Percentiles rank a stretch among this genome's conserved stretches.
Conservation (phyloP, 2,888 invertebrate genomes). For the Glaucopsyche alexis region DNA sequence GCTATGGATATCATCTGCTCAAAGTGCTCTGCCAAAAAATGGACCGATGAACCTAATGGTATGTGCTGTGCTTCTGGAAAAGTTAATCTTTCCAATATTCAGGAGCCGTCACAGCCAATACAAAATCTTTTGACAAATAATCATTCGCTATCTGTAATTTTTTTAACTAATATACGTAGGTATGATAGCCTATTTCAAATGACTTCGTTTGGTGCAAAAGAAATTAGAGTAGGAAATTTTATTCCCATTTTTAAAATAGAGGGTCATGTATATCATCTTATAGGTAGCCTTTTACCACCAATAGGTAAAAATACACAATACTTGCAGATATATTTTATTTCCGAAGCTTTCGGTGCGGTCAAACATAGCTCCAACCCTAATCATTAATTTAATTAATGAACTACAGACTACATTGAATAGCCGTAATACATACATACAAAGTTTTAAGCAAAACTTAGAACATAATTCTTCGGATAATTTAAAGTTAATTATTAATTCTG, state of each 20-base stretch:
- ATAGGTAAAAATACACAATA: not conserved
- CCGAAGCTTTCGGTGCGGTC: constrained; percentile 40
- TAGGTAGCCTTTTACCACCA: not conserved
- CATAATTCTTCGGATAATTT: constrained; percentile 34
- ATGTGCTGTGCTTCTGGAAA: constrained; percentile 12
- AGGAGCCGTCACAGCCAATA: constrained; percentile 7
- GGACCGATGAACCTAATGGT: not conserved
- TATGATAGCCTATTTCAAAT: constrained; percentile 42
- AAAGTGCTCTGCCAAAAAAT: not conserved
- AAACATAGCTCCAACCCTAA: constrained; percentile 38
- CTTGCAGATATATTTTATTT: constrained; percentile 34
- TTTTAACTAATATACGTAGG: constrained; percentile 34
- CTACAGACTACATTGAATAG: constrained; percentile 34
- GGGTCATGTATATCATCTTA: too few relatives aligned
- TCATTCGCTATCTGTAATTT: constrained; percentile 33
- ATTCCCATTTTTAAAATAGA: constrained; percentile 46
- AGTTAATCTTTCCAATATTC: not conserved
- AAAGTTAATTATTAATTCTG: not conserved
- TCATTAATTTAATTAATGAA: constrained; percentile 39
- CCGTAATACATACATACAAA: constrained; percentile 38
- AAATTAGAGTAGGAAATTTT: constrained; percentile 21
- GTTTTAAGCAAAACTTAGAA: constrained; percentile 42
- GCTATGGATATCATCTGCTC: not conserved
- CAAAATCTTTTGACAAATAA: not conserved
- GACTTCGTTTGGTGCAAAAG: constrained; percentile 44